Evolutionary conservation across 2,888 invertebrate species (phyloP).

Genomic region (Tupiocoris notatus): DNA sequence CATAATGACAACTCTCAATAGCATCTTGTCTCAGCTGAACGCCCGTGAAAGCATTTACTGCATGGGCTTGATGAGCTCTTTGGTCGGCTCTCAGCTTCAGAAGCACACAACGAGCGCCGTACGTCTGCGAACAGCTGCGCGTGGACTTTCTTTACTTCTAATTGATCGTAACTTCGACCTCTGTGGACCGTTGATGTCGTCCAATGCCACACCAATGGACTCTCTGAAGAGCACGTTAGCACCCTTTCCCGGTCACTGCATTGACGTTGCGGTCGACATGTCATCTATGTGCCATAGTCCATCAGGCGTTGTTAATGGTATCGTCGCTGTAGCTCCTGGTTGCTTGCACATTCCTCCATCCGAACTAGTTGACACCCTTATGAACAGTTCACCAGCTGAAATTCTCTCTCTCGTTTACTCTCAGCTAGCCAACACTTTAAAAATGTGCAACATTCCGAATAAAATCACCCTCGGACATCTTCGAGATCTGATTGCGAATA

Average conservation of each 20-base stretch:
- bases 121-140: slow-evolving; percentile 59
- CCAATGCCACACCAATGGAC: slow-evolving; percentile 60
- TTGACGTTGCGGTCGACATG: slow-evolving; percentile 67
- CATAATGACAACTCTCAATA: slow-evolving; percentile 58
- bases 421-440: background rate
- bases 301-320: slow-evolving; percentile 50
- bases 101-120: slow-evolving; percentile 58
- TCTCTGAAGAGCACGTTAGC: slow-evolving; percentile 63
- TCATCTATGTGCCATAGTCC: slow-evolving; percentile 58
- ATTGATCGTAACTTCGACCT: slow-evolving; percentile 68
- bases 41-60: slow-evolving; percentile 66
- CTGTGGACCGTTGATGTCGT: slow-evolving; percentile 56
- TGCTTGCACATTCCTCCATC: slow-evolving; percentile 54
- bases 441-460: background rate
- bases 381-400: slow-evolving; percentile 3
- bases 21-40: slow-evolving; percentile 61
- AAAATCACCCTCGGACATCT: slow-evolving; percentile 8
- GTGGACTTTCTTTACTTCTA: slow-evolving; percentile 59
- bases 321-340: slow-evolving; percentile 51
- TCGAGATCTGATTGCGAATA: background rate
- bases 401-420: slow-evolving; percentile 1
- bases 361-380: slow-evolving; percentile 15
- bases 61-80: slow-evolving; percentile 63
- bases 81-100: slow-evolving; percentile 62
- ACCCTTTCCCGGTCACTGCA: slow-evolving; percentile 62